These are phyloP conservation scores for Anarrhichthys ocellatus DNA, from an alignment of 2,113 vertebrate genomes.

Conservation along the genomic window DNA sequence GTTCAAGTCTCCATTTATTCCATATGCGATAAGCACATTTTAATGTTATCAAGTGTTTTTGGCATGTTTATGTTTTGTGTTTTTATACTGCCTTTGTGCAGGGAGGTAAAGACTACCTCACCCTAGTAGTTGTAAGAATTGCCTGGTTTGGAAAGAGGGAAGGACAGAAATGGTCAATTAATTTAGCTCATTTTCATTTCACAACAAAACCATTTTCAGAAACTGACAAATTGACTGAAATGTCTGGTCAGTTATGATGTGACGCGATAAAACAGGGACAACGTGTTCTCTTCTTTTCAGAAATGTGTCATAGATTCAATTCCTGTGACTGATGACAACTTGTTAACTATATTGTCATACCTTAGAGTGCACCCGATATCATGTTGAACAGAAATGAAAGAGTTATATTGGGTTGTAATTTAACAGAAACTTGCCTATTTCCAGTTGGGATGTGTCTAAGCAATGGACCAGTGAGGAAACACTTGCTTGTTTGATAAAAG, in stretches of 20 bases:
- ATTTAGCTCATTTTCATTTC: background rate
- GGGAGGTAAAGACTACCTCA: background rate
- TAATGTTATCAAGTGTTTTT: background rate
- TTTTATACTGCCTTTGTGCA: background rate
- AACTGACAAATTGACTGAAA: background rate
- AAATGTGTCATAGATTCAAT: background rate
- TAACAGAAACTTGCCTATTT: constrained; percentile 15
- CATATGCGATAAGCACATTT: background rate
- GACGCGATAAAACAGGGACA: background rate
- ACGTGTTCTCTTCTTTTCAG: background rate
- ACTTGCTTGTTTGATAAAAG: constrained; percentile 50
- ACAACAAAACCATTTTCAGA: background rate
- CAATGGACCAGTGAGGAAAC: background rate
- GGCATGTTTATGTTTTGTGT: background rate
- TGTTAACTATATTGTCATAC: constrained; percentile 2
- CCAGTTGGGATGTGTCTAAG: background rate
- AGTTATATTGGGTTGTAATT: background rate
- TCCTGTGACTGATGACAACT: background rate
- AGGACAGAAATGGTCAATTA: background rate
- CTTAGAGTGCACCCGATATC: background rate
- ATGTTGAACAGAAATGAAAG: background rate
- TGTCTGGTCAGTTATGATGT: background rate
- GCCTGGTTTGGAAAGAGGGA: background rate
- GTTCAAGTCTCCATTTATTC: background rate
- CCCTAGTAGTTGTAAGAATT: background rate